Evolutionary conservation across 2,113 vertebrate species (phyloP), one percentile per base, ranked within the genome.

Genomic region (Microcebus ravelobensis): DNA sequence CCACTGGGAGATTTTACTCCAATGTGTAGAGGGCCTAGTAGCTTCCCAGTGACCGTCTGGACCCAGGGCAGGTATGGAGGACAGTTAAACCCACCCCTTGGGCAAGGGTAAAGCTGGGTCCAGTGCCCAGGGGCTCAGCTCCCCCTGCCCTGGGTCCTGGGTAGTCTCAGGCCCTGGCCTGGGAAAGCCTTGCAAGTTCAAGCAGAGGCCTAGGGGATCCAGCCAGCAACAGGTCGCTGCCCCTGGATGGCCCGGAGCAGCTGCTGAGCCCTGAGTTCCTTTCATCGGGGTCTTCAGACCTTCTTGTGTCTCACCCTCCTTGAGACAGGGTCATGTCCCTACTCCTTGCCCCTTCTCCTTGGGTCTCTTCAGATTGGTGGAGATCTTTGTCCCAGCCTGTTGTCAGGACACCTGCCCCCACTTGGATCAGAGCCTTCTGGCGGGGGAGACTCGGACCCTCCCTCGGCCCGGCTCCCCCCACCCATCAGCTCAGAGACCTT

Each of bases 131-230:
- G 59, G 67, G 92, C 13, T 96, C 48, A 21, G 70, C 71, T 52
- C 17, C 29, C 39, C 27, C 57, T 70, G 42, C 50, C 4, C 61
- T 29, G 14, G 55, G 48, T 55, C 31, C 88, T 13, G n/a, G 70
- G 57, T 31, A 55, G 20, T 71, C 68, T 76, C 61, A 25, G n/a
- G 48, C n/a, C 29, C 59, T 14, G 36, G 31, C 63, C 79, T 42
- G 61, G 61, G 36, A 94, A 59, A 82, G 74, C 82, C 50, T 93
- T 65, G 52, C 52, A 95, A 87, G 42, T 59, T 42, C 36, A 88
- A 68, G 83, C 34, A 50, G 57, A 92, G 45, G 57, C 67, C 36
- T 13, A 39, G n/a, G 55, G 55, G 13, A 55, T 71, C 57, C n/a
- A 20, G 18, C 39, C 20, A 13, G 21, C 93, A 55, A 21, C 14